Evolutionary conservation across 1,140 invertebrate species (phyloP).

Genomic region (Anthonomus grandis): DNA sequence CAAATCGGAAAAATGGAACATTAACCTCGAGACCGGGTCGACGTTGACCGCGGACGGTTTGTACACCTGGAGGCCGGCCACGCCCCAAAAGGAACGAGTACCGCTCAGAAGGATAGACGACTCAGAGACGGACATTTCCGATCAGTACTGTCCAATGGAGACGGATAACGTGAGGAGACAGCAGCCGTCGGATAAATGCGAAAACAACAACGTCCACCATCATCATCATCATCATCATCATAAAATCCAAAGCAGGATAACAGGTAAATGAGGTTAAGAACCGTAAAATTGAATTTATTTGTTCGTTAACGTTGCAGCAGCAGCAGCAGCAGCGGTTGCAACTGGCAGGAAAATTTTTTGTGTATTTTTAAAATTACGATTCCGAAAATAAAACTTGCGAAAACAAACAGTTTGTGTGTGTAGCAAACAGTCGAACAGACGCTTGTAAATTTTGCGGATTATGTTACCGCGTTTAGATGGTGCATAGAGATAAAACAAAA

Average conservation of each 20-base stretch:
- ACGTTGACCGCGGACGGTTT: conserved; percentile 35
- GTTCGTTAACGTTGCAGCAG: too few species aligned
- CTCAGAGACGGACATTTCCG: conserved; percentile 25
- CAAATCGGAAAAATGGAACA: conserved; percentile 47
- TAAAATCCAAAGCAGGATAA: conserved; percentile 24
- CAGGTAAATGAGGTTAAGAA: too few species aligned
- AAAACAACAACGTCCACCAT: neutral
- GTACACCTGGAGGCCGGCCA: conserved; percentile 35
- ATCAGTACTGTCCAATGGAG: conserved; percentile 24
- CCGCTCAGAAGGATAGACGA: conserved; percentile 24
- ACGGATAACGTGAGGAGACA: conserved; percentile 14
- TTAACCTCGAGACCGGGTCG: conserved; percentile 44
- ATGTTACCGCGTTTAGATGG: too few species aligned
- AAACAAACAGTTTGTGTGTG: too few species aligned
- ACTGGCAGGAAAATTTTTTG: too few species aligned
- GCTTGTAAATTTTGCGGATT: too few species aligned
- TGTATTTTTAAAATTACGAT: too few species aligned
- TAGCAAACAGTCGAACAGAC: too few species aligned
- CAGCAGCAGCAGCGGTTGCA: too few species aligned
- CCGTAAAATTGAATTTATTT: too few species aligned
- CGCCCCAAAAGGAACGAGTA: conserved; percentile 23
- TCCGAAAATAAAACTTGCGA: too few species aligned
- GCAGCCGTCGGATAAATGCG: neutral
- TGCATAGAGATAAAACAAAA: too few species aligned
- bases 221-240: neutral